These are phyloP conservation scores for Stenoptilia bipunctidactyla DNA, from an alignment of 2,888 invertebrate species.

Conservation along the genomic window DNA sequence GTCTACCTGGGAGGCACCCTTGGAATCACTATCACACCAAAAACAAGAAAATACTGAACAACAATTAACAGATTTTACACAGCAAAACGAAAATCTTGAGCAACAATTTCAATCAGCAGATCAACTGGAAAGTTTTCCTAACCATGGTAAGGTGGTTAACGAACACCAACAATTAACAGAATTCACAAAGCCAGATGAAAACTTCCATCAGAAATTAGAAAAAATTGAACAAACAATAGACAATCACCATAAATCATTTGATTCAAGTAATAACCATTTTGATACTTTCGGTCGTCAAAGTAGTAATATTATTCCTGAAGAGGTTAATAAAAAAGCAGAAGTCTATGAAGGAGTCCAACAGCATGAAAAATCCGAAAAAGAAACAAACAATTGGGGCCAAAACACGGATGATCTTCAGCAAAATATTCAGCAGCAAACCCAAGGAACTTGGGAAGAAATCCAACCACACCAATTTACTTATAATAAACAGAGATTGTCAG, in stretches of 20 bases:
- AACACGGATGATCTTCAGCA: too few relatives aligned
- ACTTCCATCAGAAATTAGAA: not conserved
- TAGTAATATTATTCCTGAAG: too few relatives aligned
- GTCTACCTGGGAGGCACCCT: constrained; percentile 1
- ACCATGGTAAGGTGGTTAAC: not conserved
- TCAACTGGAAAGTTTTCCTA: constrained; percentile 3
- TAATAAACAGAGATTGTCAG: constrained; percentile 1
- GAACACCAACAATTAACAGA: not conserved
- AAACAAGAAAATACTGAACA: constrained; percentile 18
- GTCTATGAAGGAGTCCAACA: too few relatives aligned
- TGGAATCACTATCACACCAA: too few relatives aligned
- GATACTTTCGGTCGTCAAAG: too few relatives aligned
- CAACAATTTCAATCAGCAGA: constrained; percentile 13
- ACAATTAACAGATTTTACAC: constrained; percentile 17
- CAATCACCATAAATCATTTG: not conserved
- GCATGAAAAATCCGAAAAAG: too few relatives aligned
- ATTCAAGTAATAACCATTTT: too few relatives aligned
- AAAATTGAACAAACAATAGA: not conserved
- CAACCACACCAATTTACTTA: constrained; percentile 7
- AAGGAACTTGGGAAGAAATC: not conserved
- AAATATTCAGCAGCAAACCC: not conserved
- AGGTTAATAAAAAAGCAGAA: too few relatives aligned
- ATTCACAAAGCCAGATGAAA: constrained; percentile 10
- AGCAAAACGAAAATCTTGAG: constrained; percentile 13
- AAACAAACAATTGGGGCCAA: too few relatives aligned